A percentile compares a stretch with the other conserved stretches of the same genome.
Conservation (phyloP, 2,113 vertebrate genomes). For the Probosciger aterrimus region DNA sequence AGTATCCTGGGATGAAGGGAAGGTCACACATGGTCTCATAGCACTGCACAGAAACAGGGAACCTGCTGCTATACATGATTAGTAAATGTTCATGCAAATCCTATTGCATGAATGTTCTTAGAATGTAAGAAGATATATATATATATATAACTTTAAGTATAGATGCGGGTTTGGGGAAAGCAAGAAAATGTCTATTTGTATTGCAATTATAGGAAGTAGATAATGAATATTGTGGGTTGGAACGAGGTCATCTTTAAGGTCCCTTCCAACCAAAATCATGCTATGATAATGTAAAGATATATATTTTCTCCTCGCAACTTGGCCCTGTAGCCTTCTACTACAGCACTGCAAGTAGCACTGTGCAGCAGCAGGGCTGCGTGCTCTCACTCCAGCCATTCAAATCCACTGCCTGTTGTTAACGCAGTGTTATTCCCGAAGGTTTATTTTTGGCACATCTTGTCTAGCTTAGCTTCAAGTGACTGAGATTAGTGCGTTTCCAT, state of each 20-base stretch:
- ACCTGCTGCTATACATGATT: background rate
- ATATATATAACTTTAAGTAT: background rate
- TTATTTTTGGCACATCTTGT: background rate
- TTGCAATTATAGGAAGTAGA: accelerated
- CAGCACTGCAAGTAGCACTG: background rate
- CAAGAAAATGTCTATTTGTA: background rate
- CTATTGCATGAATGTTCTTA: background rate
- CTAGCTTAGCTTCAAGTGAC: background rate
- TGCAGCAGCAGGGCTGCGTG: background rate
- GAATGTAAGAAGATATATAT: background rate
- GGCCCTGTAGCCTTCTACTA: background rate
- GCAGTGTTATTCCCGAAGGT: background rate
- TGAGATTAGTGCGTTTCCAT: background rate
- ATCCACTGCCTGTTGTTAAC: background rate
- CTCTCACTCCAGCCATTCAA: background rate
- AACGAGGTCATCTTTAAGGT: background rate
- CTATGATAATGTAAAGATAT: background rate
- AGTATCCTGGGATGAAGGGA: background rate
- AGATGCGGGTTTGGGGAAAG: background rate
- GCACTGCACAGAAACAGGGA: background rate
- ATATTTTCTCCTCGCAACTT: background rate
- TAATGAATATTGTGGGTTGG: background rate
- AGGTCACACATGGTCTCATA: background rate
- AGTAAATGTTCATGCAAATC: background rate
- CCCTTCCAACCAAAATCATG: background rate